Conservation (phyloP, 2,888 invertebrate genomes). For the Eurois occulta region DNA sequence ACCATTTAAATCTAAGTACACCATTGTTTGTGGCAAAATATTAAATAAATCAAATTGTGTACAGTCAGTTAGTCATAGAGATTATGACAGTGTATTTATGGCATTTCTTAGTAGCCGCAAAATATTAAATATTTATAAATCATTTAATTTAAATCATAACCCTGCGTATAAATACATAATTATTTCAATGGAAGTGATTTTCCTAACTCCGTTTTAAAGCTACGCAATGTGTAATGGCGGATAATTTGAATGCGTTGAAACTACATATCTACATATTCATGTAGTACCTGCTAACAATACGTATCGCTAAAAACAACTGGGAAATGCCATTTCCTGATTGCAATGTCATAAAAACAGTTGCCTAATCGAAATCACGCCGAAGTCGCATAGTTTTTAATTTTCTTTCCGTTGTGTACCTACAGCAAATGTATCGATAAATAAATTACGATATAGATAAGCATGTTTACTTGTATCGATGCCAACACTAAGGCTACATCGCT, state of each 20-base stretch:
- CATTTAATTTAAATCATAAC: background rate
- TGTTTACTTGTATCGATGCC: conserved; percentile 41
- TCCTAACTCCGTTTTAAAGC: conserved; percentile 7
- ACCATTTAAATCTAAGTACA: conserved; percentile 3
- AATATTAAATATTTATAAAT: background rate
- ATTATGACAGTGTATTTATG: background rate
- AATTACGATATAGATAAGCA: conserved; percentile 42
- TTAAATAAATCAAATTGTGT: background rate
- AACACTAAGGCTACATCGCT: conserved; percentile 28
- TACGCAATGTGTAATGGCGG: conserved; percentile 17
- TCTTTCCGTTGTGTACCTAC: conserved; percentile 9
- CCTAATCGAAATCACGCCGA: conserved; percentile 31
- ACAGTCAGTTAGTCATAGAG: conserved; percentile 15
- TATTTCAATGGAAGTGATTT: conserved; percentile 19
- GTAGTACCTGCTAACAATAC: conserved; percentile 21
- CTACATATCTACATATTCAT: conserved; percentile 31
- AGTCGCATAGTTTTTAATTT: conserved; percentile 37
- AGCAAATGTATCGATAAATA: conserved; percentile 36
- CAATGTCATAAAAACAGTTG: conserved; percentile 43
- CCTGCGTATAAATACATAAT: background rate
- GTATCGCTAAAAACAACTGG: conserved; percentile 18
- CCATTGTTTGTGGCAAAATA: conserved; percentile 15
- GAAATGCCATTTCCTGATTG: conserved; percentile 46
- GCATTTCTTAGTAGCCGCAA: background rate
- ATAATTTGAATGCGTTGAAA: conserved; percentile 22